Evolutionary conservation across 2,113 vertebrate genomes (phyloP).

Genomic region (Eulacestoma nigropectus): DNA sequence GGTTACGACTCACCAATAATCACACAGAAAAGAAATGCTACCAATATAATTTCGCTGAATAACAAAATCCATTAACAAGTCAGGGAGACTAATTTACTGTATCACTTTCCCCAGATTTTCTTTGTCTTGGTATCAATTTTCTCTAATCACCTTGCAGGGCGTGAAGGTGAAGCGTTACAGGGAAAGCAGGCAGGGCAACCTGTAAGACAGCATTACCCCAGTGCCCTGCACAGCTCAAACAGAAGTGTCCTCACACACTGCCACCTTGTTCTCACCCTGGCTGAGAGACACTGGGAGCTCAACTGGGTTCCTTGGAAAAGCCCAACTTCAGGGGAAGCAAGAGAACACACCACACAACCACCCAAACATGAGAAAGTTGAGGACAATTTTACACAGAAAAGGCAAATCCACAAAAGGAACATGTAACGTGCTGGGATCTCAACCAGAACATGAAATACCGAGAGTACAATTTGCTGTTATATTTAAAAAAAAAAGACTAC

Average conservation of each 20-base stretch:
- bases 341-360: background rate
- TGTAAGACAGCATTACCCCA: background rate
- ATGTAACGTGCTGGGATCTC: accelerated
- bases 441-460: background rate
- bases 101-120: background rate
- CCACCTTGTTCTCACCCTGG: background rate
- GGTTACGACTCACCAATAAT: accelerated
- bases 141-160: background rate
- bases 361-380: background rate
- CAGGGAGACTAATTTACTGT: background rate
- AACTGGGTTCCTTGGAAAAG: background rate
- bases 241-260: background rate
- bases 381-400: background rate
- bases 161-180: background rate
- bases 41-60: background rate
- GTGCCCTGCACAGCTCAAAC: background rate
- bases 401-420: background rate
- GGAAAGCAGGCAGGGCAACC: background rate
- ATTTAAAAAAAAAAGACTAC: background rate
- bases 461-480: background rate
- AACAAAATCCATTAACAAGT: background rate
- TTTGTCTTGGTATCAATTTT: background rate
- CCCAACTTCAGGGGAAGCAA: background rate
- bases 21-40: background rate
- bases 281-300: background rate